Evolutionary conservation across 2,888 invertebrate genomes (phyloP).

Genomic region (Caprella mutica): DNA sequence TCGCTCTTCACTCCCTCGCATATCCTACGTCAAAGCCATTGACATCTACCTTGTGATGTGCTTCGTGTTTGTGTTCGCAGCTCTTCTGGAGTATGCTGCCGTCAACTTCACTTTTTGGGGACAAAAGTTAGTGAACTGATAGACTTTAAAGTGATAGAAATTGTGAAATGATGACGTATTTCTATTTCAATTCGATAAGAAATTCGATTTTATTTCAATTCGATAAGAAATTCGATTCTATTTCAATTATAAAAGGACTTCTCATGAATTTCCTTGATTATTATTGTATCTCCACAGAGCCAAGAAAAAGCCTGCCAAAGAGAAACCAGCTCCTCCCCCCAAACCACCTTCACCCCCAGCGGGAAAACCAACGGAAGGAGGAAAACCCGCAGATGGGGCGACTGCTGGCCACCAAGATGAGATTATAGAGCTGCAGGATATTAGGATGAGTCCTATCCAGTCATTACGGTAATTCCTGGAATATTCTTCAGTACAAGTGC

Average conservation of each 20-base stretch:
- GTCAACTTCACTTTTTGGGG: slow-evolving; percentile 99
- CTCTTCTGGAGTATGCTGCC: slow-evolving; percentile 89
- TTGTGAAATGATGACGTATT: too few relatives aligned
- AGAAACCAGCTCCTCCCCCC: slow-evolving; percentile 13
- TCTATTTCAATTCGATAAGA: too few relatives aligned
- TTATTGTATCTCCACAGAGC: too few relatives aligned
- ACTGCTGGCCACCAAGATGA: slow-evolving; percentile 48
- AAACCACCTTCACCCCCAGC: slow-evolving; percentile 1
- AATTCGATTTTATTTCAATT: too few relatives aligned
- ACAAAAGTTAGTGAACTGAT: slow-evolving; percentile 59
- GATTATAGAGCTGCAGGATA: slow-evolving; percentile 80
- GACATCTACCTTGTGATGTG: slow-evolving; percentile 98
- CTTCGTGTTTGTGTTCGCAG: slow-evolving; percentile 97
- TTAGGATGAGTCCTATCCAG: slow-evolving; percentile 73
- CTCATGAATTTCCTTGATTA: too few relatives aligned
- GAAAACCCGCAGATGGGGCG: slow-evolving; percentile 41
- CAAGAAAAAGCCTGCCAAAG: slow-evolving; percentile 57
- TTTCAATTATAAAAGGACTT: too few relatives aligned
- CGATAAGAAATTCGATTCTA: too few relatives aligned
- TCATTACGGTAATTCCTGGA: slow-evolving; percentile 48
- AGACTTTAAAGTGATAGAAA: too few relatives aligned
- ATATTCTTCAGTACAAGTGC: too few relatives aligned
- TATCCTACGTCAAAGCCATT: slow-evolving; percentile 97
- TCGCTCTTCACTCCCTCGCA: slow-evolving; percentile 86
- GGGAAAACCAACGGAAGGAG: background rate